phyloP scores from a whole-genome alignment of 2,888 invertebrate genomes.

The Melolontha melolontha region DNA sequence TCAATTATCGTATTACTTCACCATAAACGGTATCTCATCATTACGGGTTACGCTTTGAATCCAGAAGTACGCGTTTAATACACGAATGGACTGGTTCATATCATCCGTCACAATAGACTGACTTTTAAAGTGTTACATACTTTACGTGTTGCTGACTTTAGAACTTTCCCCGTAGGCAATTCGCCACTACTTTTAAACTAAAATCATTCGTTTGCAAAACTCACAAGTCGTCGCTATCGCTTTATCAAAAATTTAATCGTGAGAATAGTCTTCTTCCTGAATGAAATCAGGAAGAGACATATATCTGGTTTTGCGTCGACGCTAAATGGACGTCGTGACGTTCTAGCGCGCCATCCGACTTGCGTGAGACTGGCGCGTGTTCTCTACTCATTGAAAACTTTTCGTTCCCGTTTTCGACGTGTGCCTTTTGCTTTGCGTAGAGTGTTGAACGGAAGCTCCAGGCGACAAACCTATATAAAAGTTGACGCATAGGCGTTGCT shows the following conservation, averaged over 20 bases:
- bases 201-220: conserved; percentile 16
- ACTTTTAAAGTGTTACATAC: conserved; percentile 34
- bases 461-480: not conserved
- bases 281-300: conserved; percentile 24
- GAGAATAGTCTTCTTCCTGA: conserved; percentile 30
- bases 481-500: conserved; percentile 9
- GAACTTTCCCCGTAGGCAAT: conserved; percentile 19
- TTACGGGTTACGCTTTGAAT: not conserved
- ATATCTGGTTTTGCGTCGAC: conserved; percentile 29
- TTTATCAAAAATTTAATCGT: conserved; percentile 11
- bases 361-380: not conserved
- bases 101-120: conserved; percentile 24
- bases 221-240: conserved; percentile 11
- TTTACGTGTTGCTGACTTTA: conserved; percentile 27
- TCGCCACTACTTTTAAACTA: conserved; percentile 10
- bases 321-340: conserved; percentile 39
- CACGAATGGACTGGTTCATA: conserved; percentile 4
- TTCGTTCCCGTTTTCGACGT: conserved; percentile 10
- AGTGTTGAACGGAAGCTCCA: conserved; percentile 15
- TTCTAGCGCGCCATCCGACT: not conserved
- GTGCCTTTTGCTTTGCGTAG: not conserved
- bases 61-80: not conserved
- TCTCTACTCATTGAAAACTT: conserved; percentile 15
- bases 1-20: conserved; percentile 17
- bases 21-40: conserved; percentile 14